phyloP scores from a whole-genome alignment of 2,797 vertebrate genomes.

The Sibirionetta formosa region DNA sequence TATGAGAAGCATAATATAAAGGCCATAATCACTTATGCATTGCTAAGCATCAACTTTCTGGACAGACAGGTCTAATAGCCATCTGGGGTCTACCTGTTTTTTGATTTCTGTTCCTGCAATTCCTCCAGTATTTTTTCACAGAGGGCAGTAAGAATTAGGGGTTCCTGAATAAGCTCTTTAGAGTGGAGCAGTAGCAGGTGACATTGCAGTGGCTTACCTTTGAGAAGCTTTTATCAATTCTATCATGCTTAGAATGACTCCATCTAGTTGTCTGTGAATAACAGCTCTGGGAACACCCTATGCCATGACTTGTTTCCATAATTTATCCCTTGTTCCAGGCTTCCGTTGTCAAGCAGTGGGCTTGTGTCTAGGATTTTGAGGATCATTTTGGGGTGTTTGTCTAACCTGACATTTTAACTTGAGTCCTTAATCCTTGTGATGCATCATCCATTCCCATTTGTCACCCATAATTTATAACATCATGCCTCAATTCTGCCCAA shows the following conservation, averaged over 20 bases:
- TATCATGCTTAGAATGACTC: not conserved
- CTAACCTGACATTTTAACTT: not conserved
- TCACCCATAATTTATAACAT: not conserved
- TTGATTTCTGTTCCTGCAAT: not conserved
- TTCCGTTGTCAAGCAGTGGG: fast-evolving
- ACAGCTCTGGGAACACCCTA: not conserved
- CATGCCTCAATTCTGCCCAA: not conserved
- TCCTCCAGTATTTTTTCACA: not conserved
- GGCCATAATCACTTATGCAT: not conserved
- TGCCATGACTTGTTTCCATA: not conserved
- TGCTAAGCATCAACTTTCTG: not conserved
- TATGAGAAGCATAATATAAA: not conserved
- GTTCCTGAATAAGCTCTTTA: not conserved
- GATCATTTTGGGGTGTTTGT: not conserved
- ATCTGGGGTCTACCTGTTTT: too few relatives aligned
- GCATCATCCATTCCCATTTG: not conserved
- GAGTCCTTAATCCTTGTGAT: not conserved
- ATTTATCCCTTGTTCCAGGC: not conserved
- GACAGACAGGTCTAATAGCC: not conserved
- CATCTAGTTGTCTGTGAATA: too few relatives aligned
- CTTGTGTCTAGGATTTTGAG: not conserved
- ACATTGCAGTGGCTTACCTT: not conserved
- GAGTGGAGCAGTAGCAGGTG: not conserved
- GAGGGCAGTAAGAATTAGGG: not conserved
- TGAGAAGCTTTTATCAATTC: too few relatives aligned